A percentile compares a stretch with the other conserved stretches of the same genome.
These are phyloP conservation scores for Patella vulgata DNA, from an alignment of 1,140 invertebrate genomes.

Conservation along the genomic window DNA sequence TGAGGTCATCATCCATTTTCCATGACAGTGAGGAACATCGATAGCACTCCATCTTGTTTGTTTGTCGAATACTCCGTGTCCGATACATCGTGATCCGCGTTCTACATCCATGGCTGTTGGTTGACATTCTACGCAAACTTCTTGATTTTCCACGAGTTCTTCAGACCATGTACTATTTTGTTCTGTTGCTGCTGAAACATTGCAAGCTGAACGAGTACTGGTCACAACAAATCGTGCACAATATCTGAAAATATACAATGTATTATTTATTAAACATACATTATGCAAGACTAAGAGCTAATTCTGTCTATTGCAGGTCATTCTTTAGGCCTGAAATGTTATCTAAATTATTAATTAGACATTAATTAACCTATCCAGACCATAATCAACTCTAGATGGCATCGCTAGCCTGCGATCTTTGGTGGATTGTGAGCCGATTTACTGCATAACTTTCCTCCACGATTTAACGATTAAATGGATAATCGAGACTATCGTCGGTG, in stretches of 20 bases:
- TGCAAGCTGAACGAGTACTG: conserved; percentile 36
- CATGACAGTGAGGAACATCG: conserved; percentile 56
- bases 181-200: conserved; percentile 17
- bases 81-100: conserved; percentile 56
- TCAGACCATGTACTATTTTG: conserved; percentile 42
- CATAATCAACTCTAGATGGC: too few species aligned
- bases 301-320: too few species aligned
- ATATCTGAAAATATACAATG: conserved; percentile 58
- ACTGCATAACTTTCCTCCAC: too few species aligned
- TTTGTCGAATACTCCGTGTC: conserved; percentile 54
- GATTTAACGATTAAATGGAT: too few species aligned
- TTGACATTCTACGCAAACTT: conserved; percentile 63
- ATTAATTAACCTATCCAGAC: too few species aligned
- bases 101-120: conserved; percentile 57
- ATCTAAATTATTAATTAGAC: too few species aligned
- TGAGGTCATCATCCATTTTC: conserved; percentile 55
- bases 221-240: conserved; percentile 45
- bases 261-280: too few species aligned
- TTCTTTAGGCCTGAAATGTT: too few species aligned
- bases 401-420: too few species aligned
- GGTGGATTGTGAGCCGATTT: too few species aligned
- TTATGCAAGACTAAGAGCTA: too few species aligned
- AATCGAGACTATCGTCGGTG: too few species aligned
- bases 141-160: conserved; percentile 38
- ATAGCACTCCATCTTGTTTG: conserved; percentile 59